Percentiles rank a stretch among this genome's conserved stretches.
Conservation (phyloP, 2,888 invertebrate species). For the Blastobasis adustella region DNA sequence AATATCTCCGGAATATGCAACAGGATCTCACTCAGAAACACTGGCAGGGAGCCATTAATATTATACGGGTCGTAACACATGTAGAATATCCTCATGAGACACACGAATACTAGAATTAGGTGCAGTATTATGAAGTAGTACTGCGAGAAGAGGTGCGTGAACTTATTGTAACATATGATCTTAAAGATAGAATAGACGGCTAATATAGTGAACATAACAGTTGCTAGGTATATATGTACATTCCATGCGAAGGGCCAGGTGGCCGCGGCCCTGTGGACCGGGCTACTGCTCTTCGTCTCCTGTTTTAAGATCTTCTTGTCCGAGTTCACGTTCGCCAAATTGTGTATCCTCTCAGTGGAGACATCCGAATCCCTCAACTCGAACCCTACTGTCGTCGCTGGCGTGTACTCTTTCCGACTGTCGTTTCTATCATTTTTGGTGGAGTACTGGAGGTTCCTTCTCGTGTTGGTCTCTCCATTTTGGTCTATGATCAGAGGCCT, state of each 20-base stretch:
- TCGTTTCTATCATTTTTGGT: conserved; percentile 56
- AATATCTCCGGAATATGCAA: conserved; percentile 91
- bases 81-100: conserved; percentile 88
- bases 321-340: conserved; percentile 75
- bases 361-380: conserved; percentile 65
- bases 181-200: conserved; percentile 91
- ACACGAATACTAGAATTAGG: conserved; percentile 86
- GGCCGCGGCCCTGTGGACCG: conserved; percentile 65
- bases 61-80: conserved; percentile 95
- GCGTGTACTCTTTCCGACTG: conserved; percentile 50
- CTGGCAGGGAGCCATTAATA: conserved; percentile 85
- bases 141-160: conserved; percentile 89
- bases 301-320: conserved; percentile 64
- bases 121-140: conserved; percentile 92
- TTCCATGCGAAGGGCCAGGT: conserved; percentile 93
- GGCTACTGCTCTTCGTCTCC: conserved; percentile 49
- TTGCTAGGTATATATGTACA: conserved; percentile 91
- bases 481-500: conserved; percentile 62
- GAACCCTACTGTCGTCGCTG: conserved; percentile 64
- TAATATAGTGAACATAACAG: conserved; percentile 87
- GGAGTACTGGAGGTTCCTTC: conserved; percentile 65
- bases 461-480: conserved; percentile 68
- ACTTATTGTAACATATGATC: conserved; percentile 88
- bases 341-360: conserved; percentile 73
- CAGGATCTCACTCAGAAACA: conserved; percentile 86